Evolutionary conservation across 2,888 invertebrate genomes (phyloP), one percentile per base, ranked within the genome.

Genomic region (Clostera curtula): DNA sequence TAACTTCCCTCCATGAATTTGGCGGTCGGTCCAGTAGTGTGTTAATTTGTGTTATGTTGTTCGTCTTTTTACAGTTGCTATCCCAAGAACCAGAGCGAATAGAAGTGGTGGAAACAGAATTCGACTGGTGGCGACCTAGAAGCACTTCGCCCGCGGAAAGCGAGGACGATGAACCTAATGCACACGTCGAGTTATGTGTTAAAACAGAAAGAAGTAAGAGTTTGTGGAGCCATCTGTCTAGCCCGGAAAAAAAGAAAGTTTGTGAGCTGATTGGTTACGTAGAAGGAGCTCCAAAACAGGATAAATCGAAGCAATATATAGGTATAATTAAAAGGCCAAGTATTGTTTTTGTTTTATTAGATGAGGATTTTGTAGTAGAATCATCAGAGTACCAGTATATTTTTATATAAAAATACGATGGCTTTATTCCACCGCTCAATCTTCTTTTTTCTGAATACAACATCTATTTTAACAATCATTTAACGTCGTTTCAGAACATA

Each of bases 211-310:
- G 86, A 26, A 77, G 82, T 20, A 70, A 80, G 37, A 86, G 82
- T 1, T 53, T 87, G 17, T 88, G 88, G 84, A 87, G 88, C 11
- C 87, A 89, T 41, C 77, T 90, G 17, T 87, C 87, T 1, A 87
- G 87, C 33, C 88, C 89, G 11, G 89, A 90, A 48, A 88, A 84
- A 57, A 76, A 82, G 46, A 82, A 77, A 29, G 79, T 89, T 10
- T 88, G 85, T 45, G 86, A 88, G 43, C 83, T 87, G n/a, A 87
- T 89, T 13, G 89, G 89, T 0, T 88, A 88, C 38, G 86, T 76
- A 4, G 87, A 88, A 38, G 87, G 87, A 3, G 86, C 79, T 20
- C 75, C 86, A 1, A 53, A 49, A 13, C 61, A 52, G 27, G 80
- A 77, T 36, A 75, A 72, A 29, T 74, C 79, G 1, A 86, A 86